A percentile compares a stretch with the other conserved stretches of the same genome.
phyloP scores from a whole-genome alignment of 2,113 vertebrate species.

The Rhinolophus sinicus region DNA sequence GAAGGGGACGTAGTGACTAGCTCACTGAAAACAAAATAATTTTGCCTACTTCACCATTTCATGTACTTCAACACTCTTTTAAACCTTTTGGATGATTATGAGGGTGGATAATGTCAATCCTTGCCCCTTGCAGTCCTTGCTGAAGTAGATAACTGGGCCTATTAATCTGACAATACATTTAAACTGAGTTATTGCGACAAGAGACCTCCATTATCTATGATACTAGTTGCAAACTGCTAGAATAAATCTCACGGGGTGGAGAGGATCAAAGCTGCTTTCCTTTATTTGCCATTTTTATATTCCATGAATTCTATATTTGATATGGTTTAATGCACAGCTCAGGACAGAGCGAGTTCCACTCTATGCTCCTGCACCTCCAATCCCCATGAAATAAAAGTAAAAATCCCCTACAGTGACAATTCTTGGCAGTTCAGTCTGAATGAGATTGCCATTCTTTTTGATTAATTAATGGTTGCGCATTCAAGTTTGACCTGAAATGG shows the following conservation, averaged over 20 bases:
- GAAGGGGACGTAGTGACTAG: neutral
- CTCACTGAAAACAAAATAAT: neutral
- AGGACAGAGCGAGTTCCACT: neutral
- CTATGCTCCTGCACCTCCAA: neutral
- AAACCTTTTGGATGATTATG: conserved; percentile 53
- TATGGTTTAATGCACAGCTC: neutral
- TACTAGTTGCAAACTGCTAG: conserved; percentile 80
- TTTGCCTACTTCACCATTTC: neutral
- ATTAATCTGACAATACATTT: conserved; percentile 80
- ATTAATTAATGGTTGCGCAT: neutral
- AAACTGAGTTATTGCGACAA: conserved; percentile 82
- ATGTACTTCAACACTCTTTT: conserved; percentile 6
- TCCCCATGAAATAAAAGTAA: neutral
- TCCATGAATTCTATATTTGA: conserved; percentile 69
- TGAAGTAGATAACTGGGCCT: conserved; percentile 75
- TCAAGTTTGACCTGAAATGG: neutral
- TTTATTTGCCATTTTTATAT: conserved; percentile 78
- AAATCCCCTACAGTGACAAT: neutral
- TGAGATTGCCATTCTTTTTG: neutral
- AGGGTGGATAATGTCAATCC: conserved; percentile 64
- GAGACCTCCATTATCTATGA: conserved; percentile 81
- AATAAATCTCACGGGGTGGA: conserved; percentile 75
- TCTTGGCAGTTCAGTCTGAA: neutral
- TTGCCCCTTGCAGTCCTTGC: conserved; percentile 65
- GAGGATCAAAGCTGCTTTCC: conserved; percentile 68